Conservation (phyloP, 1,140 invertebrate genomes). For the Sitobion miscanthi region DNA sequence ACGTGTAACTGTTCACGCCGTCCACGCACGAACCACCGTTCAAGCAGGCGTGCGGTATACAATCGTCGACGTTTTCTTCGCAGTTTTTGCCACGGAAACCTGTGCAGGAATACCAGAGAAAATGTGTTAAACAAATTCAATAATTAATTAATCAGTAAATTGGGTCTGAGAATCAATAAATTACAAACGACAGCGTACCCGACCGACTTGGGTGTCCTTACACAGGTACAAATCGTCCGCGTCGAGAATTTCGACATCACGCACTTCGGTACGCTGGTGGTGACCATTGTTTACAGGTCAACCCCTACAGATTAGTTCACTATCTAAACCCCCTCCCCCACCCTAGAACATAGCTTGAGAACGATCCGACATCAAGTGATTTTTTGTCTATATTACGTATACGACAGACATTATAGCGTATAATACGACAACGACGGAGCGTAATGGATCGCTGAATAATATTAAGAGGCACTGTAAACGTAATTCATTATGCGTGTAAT, state of each 20-base stretch:
- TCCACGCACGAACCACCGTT: conserved; percentile 91
- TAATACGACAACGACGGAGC: background rate
- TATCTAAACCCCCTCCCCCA: background rate
- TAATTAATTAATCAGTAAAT: background rate
- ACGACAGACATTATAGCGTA: background rate
- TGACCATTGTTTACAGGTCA: too few species aligned
- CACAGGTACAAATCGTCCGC: background rate
- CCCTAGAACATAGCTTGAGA: background rate
- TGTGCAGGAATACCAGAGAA: conserved; percentile 63
- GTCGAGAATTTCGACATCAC: background rate
- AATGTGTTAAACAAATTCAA: background rate
- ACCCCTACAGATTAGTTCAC: background rate
- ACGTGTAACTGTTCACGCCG: conserved; percentile 85
- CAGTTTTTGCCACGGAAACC: conserved; percentile 86
- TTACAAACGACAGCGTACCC: conserved; percentile 44
- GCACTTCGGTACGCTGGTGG: too few species aligned
- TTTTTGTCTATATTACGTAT: background rate
- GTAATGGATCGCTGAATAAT: conserved; percentile 13
- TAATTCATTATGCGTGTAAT: background rate
- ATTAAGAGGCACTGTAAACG: background rate
- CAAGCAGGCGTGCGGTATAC: conserved; percentile 85
- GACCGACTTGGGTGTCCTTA: background rate
- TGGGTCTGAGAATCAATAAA: background rate
- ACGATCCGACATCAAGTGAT: background rate
- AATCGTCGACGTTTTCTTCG: conserved; percentile 91